phyloP scores from a whole-genome alignment of 2,888 invertebrate species.

The Apoda limacodes region DNA sequence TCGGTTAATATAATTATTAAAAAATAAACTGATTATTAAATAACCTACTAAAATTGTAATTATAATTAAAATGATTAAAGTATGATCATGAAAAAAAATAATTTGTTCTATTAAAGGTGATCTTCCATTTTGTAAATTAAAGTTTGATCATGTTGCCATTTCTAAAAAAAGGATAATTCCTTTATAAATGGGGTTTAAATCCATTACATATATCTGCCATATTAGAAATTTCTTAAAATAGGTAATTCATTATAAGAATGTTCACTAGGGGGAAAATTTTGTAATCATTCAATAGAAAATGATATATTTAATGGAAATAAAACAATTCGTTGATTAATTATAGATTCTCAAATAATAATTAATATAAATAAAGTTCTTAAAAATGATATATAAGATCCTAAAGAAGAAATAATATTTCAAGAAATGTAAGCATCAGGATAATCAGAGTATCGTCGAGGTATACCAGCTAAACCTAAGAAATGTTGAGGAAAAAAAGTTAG shows the following conservation, averaged over 20 bases:
- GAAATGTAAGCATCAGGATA: conserved; percentile 74
- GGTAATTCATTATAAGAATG: conserved; percentile 72
- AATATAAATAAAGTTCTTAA: conserved; percentile 70
- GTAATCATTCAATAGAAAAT: conserved; percentile 73
- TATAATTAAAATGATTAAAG: conserved; percentile 71
- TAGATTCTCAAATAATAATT: conserved; percentile 73
- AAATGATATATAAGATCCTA: conserved; percentile 75
- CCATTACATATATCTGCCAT: conserved; percentile 70
- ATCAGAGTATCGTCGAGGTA: conserved; percentile 82
- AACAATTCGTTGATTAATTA: conserved; percentile 61
- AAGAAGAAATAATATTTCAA: conserved; percentile 77
- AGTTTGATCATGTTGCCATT: conserved; percentile 70
- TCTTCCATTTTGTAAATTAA: conserved; percentile 70
- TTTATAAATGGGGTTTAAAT: conserved; percentile 77
- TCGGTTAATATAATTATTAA: conserved; percentile 70
- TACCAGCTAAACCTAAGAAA: conserved; percentile 66
- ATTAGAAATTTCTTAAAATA: conserved; percentile 71
- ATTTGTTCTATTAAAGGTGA: conserved; percentile 76
- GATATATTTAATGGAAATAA: conserved; percentile 59
- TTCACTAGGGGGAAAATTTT: conserved; percentile 67
- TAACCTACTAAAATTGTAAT: conserved; percentile 72
- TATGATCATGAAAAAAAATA: conserved; percentile 73
- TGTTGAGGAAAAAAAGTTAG: conserved; percentile 86
- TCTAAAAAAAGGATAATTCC: conserved; percentile 72
- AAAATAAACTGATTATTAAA: conserved; percentile 64